These are phyloP conservation scores for Panonychus citri DNA, from an alignment of 1,140 invertebrate species.

Conservation along the genomic window DNA sequence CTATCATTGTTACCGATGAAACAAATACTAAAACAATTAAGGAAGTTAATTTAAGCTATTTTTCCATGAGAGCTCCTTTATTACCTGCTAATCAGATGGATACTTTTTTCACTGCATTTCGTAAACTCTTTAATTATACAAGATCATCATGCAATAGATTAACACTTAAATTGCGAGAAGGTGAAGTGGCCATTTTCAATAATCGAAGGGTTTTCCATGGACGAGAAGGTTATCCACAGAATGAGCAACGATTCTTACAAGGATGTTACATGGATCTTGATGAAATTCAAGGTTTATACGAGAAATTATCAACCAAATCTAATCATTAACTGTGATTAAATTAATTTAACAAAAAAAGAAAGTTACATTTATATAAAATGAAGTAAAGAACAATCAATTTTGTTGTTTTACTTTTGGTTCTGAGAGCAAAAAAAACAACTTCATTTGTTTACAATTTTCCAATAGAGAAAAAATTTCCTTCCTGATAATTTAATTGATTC, in stretches of 20 bases:
- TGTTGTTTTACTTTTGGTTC: no score
- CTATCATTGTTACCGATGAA: background rate
- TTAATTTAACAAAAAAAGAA: no score
- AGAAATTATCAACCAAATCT: background rate
- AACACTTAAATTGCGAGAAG: conserved; percentile 21
- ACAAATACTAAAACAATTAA: background rate
- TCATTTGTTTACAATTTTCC: no score
- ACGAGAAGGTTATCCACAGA: conserved; percentile 18
- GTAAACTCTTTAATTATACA: background rate
- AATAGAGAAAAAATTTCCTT: no score
- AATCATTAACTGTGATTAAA: no score
- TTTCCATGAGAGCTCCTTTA: background rate
- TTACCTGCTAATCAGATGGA: background rate
- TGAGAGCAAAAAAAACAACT: no score
- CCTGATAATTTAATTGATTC: no score
- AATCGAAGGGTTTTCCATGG: conserved; percentile 22
- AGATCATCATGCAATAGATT: conserved; percentile 10
- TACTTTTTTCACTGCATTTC: background rate
- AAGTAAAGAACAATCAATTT: no score
- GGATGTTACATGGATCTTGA: conserved; percentile 24
- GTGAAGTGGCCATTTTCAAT: conserved; percentile 23
- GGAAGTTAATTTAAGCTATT: background rate
- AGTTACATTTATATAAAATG: no score
- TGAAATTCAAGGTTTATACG: conserved; percentile 13
- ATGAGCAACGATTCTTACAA: conserved; percentile 19